These are phyloP conservation scores for Agrotis segetum DNA, from an alignment of 2,888 invertebrate genomes.

Conservation along the genomic window DNA sequence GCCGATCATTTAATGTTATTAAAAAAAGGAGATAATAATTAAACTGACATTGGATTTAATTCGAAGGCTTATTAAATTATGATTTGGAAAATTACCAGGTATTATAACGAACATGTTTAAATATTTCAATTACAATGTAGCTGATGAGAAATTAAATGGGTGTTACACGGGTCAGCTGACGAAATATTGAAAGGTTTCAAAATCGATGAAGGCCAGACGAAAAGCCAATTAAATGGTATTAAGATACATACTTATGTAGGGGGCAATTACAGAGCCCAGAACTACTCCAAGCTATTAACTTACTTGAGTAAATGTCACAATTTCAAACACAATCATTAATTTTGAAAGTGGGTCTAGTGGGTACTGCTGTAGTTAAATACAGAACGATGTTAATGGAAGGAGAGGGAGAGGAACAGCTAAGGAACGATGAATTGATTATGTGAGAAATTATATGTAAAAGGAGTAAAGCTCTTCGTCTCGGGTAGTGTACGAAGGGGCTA, in stretches of 20 bases:
- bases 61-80: conserved; percentile 34
- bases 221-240: conserved; percentile 34
- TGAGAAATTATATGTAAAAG: too few species aligned
- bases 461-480: too few species aligned
- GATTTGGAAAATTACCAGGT: conserved; percentile 24
- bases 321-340: conserved; percentile 15
- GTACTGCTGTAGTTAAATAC: not conserved
- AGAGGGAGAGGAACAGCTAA: not conserved
- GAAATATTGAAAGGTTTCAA: conserved; percentile 39
- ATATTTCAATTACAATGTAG: conserved; percentile 31
- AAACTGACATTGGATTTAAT: conserved; percentile 49
- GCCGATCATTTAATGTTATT: too few species aligned
- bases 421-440: not conserved
- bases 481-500: too few species aligned
- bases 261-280: conserved; percentile 14
- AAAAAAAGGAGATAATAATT: too few species aligned
- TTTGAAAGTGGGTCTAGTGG: not conserved
- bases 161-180: conserved; percentile 32
- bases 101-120: conserved; percentile 41
- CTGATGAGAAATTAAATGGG: conserved; percentile 21
- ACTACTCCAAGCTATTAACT: conserved; percentile 10
- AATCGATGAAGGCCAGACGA: conserved; percentile 49
- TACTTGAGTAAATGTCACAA: conserved; percentile 13
- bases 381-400: not conserved
- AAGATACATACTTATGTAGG: conserved; percentile 22